A percentile compares a stretch with the other conserved stretches of the same genome.
Conservation (phyloP, 2,797 vertebrate genomes). For the Psittacula echo region DNA sequence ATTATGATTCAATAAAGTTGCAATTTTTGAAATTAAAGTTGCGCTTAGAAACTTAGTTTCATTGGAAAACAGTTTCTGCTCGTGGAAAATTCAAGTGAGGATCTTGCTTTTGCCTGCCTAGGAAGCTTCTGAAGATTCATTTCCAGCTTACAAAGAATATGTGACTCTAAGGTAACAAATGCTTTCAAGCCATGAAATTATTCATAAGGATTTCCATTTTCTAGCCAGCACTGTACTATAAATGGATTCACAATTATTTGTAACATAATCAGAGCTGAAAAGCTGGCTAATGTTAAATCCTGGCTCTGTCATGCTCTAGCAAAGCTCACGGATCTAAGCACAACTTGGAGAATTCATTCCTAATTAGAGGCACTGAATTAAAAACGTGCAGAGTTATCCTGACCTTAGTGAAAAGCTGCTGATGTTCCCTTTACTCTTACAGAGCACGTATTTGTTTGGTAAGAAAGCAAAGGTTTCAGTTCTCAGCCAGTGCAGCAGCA, state of each 20-base stretch:
- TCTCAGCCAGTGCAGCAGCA: neutral
- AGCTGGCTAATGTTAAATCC: neutral
- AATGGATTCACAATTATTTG: neutral
- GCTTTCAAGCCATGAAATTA: neutral
- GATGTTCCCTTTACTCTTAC: neutral
- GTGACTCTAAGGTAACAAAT: neutral
- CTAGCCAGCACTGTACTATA: neutral
- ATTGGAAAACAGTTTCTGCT: neutral
- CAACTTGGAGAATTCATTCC: neutral
- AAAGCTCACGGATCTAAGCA: neutral
- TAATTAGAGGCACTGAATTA: neutral
- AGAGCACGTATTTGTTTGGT: fast-evolving
- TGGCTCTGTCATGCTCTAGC: neutral
- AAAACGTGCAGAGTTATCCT: neutral
- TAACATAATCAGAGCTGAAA: neutral
- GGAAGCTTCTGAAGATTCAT: neutral
- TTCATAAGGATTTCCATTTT: constrained; percentile 1
- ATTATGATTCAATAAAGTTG: neutral
- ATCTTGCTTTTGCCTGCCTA: neutral
- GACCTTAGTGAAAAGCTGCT: neutral
- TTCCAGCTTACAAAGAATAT: neutral
- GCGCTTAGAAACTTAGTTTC: neutral
- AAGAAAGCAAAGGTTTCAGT: neutral
- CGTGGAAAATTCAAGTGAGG: neutral
- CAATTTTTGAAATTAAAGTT: neutral